A percentile compares a stretch with the other conserved stretches of the same genome.
Evolutionary conservation across 2,113 vertebrate genomes (phyloP).

Genomic region (Columbina picui): DNA sequence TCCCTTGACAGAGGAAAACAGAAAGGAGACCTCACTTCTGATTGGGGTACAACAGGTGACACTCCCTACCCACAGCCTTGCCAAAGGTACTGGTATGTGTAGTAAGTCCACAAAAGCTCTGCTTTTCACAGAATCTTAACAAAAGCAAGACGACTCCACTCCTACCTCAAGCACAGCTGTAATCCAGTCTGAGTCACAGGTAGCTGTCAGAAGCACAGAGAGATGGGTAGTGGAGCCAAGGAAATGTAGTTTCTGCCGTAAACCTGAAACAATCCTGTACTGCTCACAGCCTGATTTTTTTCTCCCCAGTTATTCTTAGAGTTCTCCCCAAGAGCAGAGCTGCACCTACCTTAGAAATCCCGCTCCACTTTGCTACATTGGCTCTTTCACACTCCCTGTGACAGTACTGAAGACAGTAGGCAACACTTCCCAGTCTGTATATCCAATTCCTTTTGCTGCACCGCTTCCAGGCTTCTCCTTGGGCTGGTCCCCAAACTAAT

Average conservation of each 20-base stretch:
- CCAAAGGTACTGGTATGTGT: not conserved
- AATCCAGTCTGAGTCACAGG: not conserved
- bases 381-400: not conserved
- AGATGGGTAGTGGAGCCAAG: not conserved
- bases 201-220: not conserved
- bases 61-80: not conserved
- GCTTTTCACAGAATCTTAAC: not conserved
- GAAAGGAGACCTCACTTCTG: not conserved
- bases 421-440: rapidly evolving
- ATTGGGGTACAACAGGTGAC: not conserved
- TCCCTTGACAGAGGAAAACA: not conserved
- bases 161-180: not conserved
- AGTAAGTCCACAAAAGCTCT: not conserved
- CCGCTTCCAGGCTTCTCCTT: not conserved
- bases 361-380: not conserved
- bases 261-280: not conserved
- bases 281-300: not conserved
- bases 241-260: not conserved
- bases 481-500: not conserved
- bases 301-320: not conserved
- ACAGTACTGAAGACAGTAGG: not conserved
- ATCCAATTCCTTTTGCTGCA: not conserved
- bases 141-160: not conserved
- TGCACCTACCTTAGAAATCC: not conserved
- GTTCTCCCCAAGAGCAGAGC: not conserved